phyloP scores from a whole-genome alignment of 35 echinoderm and acorn worm genomes.

The Eucidaris tribuloides region DNA sequence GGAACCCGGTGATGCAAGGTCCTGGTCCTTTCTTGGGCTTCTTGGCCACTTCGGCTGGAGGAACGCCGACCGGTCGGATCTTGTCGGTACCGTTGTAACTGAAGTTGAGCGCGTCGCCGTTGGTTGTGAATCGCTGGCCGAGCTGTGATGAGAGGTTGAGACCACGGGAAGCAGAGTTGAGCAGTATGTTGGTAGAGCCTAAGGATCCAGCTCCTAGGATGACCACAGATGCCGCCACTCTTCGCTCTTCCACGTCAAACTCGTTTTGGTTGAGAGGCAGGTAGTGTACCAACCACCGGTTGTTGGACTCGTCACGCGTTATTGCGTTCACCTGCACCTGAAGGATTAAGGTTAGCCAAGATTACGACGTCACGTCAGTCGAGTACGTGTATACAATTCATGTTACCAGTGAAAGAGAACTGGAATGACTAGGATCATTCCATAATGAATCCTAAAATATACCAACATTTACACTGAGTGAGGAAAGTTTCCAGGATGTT shows the following conservation, averaged over 20 bases:
- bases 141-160: conserved; percentile 44
- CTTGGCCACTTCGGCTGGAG: conserved; percentile 32
- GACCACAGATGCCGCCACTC: conserved; percentile 48
- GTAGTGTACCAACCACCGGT: conserved; percentile 63
- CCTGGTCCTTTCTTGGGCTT: conserved; percentile 32
- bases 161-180: conserved; percentile 51
- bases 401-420: too few species aligned
- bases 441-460: too few species aligned
- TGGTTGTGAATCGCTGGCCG: conserved; percentile 63
- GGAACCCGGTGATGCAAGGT: conserved; percentile 42
- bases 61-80: conserved; percentile 48
- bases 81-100: conserved; percentile 72
- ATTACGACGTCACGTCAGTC: not conserved
- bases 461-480: not conserved
- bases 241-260: conserved; percentile 50
- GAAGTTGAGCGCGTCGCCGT: conserved; percentile 66
- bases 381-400: not conserved
- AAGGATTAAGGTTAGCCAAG: not conserved
- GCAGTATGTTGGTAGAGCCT: conserved; percentile 68
- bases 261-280: conserved; percentile 13
- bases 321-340: conserved; percentile 64
- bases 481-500: not conserved
- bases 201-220: conserved; percentile 63
- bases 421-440: too few species aligned
- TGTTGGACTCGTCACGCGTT: conserved; percentile 20